Evolutionary conservation across 1,140 invertebrate species (phyloP), one percentile per base, ranked within the genome.

Genomic region (Idris sp.): DNA sequence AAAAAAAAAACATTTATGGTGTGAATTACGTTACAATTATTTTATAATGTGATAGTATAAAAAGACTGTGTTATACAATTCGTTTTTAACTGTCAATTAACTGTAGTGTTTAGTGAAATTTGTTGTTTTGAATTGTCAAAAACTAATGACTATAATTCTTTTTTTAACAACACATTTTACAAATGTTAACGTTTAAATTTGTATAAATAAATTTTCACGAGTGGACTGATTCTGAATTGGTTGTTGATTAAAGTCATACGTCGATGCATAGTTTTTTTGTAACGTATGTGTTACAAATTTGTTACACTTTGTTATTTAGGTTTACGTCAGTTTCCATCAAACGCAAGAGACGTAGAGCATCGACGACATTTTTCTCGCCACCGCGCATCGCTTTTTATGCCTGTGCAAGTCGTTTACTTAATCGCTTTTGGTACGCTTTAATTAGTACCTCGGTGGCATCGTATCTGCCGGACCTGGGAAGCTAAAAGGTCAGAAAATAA

Each of bases 381-480:
- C 62, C 72, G 72, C 59, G 62, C 18, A 68, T 76, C 67, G 74
- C 74, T 76, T 75, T 72, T 59, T 71, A 62, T 58, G 71, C 72
- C 56, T 71, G 67, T 72, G 74, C 51, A 59, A 69, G 53, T 54
- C 54, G 15, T 19, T 71, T 72, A 72, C 75, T n/a, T 78, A 81
- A 61, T 64, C 73, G 67, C 76, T n/a, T 71, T 65, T 65, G 65
- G 71, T 67, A 71, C 75, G 56, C 22, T 72, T 72, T 72, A 48
- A 74, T 86, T 88, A 88, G 86, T 88, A 88, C 84, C 85, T 88
- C 76, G 85, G 84, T 83, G 86, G 86, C 84, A 88, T 87, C 81
- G 86, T 79, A 80, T 88, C 86, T 86, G 86, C 84, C 86, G 85
- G 86, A 84, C 86, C 86, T 88, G 86, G 86, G 86, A 87, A 87